These are phyloP conservation scores for Pelodytes ibericus DNA, from an alignment of 2,797 vertebrate species.

Conservation along the genomic window DNA sequence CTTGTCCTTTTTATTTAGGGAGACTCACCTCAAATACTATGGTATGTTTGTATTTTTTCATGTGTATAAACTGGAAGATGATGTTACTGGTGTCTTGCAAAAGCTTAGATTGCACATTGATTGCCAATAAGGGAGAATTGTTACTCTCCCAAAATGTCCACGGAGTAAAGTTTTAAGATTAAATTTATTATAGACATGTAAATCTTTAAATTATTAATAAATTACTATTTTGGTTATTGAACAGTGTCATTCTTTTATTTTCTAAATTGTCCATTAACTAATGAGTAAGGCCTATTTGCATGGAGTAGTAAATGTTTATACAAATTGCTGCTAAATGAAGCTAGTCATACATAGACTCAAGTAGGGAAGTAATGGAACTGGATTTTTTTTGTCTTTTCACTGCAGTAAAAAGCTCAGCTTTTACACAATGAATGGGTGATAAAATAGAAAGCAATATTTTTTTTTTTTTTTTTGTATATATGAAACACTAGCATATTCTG, in stretches of 20 bases:
- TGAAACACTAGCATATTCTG: too few relatives aligned
- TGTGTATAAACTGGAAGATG: conserved; percentile 77
- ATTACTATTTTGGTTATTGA: conserved; percentile 98
- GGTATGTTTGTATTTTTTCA: conserved; percentile 57
- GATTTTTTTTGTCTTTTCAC: too few relatives aligned
- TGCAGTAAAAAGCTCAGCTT: too few relatives aligned
- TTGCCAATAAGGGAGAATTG: conserved; percentile 69
- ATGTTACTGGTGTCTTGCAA: conserved; percentile 65
- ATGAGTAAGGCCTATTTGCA: too few relatives aligned
- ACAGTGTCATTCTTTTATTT: conserved; percentile 54
- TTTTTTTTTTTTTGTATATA: too few relatives aligned
- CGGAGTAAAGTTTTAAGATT: conserved; percentile 73
- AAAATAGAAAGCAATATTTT: too few relatives aligned
- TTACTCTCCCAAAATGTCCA: conserved; percentile 52
- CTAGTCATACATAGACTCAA: too few relatives aligned
- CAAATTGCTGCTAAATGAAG: too few relatives aligned
- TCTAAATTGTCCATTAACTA: too few relatives aligned
- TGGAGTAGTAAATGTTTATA: too few relatives aligned
- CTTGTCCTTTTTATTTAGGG: conserved; percentile 82
- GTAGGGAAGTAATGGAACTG: too few relatives aligned
- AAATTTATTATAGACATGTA: conserved; percentile 93
- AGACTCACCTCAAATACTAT: conserved; percentile 84
- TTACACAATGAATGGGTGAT: too few relatives aligned
- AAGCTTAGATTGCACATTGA: conserved; percentile 71
- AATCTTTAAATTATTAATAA: conserved; percentile 99